Conservation (phyloP, 2,113 vertebrate genomes). For the Tragelaphus buxtoni region DNA sequence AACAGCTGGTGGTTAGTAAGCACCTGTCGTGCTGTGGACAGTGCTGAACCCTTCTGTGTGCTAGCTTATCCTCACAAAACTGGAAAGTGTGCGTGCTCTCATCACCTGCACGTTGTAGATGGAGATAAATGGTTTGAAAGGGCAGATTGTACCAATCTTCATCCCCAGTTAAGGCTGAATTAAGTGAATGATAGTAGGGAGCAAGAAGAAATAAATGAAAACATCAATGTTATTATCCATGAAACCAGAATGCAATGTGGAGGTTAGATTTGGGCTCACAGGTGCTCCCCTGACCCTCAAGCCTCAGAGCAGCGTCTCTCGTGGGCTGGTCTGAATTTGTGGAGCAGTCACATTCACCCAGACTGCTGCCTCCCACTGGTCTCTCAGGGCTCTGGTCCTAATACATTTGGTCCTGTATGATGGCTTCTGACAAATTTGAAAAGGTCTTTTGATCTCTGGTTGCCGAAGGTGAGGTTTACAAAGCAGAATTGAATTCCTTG, state of each 20-base stretch:
- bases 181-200: not conserved
- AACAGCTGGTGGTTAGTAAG: not conserved
- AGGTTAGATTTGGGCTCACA: not conserved
- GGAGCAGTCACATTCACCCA: not conserved
- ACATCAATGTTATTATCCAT: not conserved
- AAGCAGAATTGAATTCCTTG: not conserved
- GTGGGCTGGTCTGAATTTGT: not conserved
- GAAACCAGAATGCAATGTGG: not conserved
- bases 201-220: slow-evolving; percentile 13
- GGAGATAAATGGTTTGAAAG: not conserved
- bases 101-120: not conserved
- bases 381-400: not conserved
- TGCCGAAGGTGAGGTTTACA: not conserved
- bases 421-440: not conserved
- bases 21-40: too few relatives aligned
- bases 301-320: not conserved
- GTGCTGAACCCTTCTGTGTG: not conserved
- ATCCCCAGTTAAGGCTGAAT: not conserved
- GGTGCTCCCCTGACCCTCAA: not conserved
- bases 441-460: not conserved
- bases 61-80: not conserved
- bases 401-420: not conserved
- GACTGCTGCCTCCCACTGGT: not conserved
- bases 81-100: not conserved
- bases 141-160: not conserved